These are phyloP conservation scores for Hetaerina titia DNA, from an alignment of 2,888 invertebrate genomes.

Conservation along the genomic window DNA sequence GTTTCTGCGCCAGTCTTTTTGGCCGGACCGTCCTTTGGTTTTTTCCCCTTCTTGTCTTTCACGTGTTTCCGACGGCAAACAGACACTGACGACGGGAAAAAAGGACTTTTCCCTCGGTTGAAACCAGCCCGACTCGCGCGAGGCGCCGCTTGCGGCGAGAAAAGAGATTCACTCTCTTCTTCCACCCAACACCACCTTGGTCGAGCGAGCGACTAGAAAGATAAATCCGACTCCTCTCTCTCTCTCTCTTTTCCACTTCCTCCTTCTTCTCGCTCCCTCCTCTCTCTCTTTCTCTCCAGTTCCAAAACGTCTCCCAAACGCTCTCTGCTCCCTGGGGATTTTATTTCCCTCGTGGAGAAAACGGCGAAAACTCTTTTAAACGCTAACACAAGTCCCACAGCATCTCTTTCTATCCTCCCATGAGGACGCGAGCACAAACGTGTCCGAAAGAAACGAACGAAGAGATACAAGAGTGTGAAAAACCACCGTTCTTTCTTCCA, in stretches of 20 bases:
- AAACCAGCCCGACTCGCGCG: neutral
- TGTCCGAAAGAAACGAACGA: neutral
- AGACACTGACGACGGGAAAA: neutral
- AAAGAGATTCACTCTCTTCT: neutral
- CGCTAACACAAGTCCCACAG: neutral
- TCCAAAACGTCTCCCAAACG: neutral
- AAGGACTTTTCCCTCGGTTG: constrained; percentile 7
- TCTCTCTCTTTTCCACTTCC: neutral
- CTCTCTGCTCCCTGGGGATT: neutral
- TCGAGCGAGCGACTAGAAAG: constrained; percentile 11
- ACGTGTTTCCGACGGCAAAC: neutral
- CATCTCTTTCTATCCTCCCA: neutral
- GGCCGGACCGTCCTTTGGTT: neutral
- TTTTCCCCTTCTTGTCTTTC: neutral
- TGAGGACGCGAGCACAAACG: neutral
- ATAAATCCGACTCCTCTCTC: neutral
- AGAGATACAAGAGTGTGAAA: neutral
- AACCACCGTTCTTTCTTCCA: neutral
- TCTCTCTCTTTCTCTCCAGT: neutral
- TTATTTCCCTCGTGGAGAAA: neutral
- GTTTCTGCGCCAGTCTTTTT: constrained; percentile 1
- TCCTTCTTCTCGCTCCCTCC: neutral
- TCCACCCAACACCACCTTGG: neutral
- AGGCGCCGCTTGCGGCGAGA: neutral
- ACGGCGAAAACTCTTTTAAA: neutral